Evolutionary conservation across 2,113 vertebrate species (phyloP), one percentile per base, ranked within the genome.

Genomic region (Zapornia atra): DNA sequence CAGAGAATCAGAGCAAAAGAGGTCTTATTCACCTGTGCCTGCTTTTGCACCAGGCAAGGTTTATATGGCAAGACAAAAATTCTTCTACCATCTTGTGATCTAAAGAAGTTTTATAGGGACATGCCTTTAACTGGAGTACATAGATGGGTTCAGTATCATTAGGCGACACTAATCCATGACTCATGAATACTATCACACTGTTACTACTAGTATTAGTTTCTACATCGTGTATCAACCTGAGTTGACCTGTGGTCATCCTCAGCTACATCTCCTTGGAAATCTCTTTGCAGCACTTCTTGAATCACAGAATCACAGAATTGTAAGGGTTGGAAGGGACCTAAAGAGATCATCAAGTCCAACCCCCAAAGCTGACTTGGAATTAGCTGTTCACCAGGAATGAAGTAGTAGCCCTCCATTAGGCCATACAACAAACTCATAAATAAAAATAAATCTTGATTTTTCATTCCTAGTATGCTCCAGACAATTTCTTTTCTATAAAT

Each of bases 401-500:
- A 28, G n/a, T 12, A 10, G 12, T 69, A 24, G n/a, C 59, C 24
- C 50, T 88, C 68, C 54, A 17, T 26, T 38, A 64, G 53, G 64
- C 85, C 69, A 64, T 6, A 12, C 24, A 54, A 73, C 73, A 77
- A 68, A 56, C 56, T 65, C 65, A 42, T 28, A 38, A 42, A 68
- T 87, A 71, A 83, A 83, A 70, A 81, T 82, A 80, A 64, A 73
- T 44, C 75, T 40, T 40, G 33, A 65, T 44, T 44, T 68, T 85
- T 82, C 79, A 73, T 85, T 92, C 61, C 33, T 65, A 29, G 51
- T 31, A 65, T 70, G 8, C 82, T 93, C 79, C 92, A 95, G 65
- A 69, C 75, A 86, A 34, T 36, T 93, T 94, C 78, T 96, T 94
- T 81, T 61, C 70, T 90, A 75, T 63, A 92, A 96, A 87, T 69